Evolutionary conservation across 1,140 invertebrate genomes (phyloP), one percentile per base, ranked within the genome.

Genomic region (Agrypnia vestita): DNA sequence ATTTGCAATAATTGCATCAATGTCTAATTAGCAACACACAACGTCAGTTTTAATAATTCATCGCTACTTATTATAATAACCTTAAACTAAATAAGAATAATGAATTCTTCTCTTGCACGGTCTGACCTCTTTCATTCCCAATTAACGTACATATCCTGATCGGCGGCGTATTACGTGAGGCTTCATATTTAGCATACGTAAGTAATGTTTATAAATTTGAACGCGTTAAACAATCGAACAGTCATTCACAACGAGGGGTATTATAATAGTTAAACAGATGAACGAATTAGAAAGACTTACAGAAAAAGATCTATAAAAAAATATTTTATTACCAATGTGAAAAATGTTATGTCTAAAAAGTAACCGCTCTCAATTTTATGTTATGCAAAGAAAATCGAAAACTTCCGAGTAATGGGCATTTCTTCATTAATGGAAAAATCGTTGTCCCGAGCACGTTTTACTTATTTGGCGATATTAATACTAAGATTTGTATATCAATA

Each of bases 1-100:
- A 64, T 64, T 10, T 64, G 35, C 61, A 64, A 21, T 53, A 53
- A 21, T 64, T 64, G 61, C 61, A 64, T 64, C 35, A 43, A 43
- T 43, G 35, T 25, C 25, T 64, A 64, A 64, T 35, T 64, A 64
- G 61, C 35, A 11, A 43, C 61, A 64, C 13, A 64, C 61, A 44
- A 15, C 17, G 6, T 7, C 10, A 64, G 4, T 19, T 43, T 73
- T 44, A 73, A 55, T 43, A 51, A 51, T 72, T 61, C 73, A 75
- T 61, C 4, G 25, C 55, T 61, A 19, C 0, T 61, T 61, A 59
- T 75, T 75, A 53, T 53, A 11, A 17, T 55, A 75, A 61, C 73
- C 73, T 75, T 75, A 59, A 75, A 19, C 55, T 75, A 43, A 75
- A 75, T 75, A 75, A 59, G 46, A 56, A 59, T 75, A 53, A 75